These are phyloP conservation scores for Chloebia gouldiae DNA, from an alignment of 2,113 vertebrate genomes.

Conservation along the genomic window DNA sequence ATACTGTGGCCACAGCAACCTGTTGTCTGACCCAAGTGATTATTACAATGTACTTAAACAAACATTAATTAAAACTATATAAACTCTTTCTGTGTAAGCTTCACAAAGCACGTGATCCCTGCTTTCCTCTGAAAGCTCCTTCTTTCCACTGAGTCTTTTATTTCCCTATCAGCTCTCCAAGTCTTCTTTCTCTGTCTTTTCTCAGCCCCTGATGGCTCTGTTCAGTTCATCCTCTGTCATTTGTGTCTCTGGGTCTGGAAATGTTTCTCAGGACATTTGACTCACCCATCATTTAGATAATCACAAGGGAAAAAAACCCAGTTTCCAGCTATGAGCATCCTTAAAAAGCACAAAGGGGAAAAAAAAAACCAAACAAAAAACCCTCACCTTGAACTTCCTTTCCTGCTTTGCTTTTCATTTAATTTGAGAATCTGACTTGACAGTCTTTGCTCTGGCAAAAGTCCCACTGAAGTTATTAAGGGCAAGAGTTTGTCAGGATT, in stretches of 20 bases:
- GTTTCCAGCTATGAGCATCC: conserved; percentile 33
- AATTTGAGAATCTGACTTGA: conserved; percentile 44
- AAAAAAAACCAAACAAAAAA: not conserved
- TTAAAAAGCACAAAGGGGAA: conserved; percentile 18
- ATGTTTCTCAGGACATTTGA: conserved; percentile 6
- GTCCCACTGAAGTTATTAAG: conserved; percentile 65
- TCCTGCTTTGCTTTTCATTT: conserved; percentile 46
- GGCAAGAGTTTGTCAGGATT: conserved; percentile 64
- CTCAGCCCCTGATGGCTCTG: conserved; percentile 6
- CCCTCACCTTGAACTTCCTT: conserved; percentile 57
- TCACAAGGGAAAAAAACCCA: not conserved
- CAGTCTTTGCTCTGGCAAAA: conserved; percentile 60
- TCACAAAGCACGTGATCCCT: not conserved
- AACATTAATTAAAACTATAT: not conserved
- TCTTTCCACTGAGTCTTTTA: not conserved
- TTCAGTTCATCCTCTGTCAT: conserved; percentile 40
- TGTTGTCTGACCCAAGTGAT: not conserved
- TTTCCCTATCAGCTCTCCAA: not conserved
- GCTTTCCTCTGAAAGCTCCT: not conserved
- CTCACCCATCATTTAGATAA: conserved; percentile 57
- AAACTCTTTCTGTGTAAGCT: not conserved
- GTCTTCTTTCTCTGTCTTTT: not conserved
- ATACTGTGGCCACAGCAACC: not conserved
- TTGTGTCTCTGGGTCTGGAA: conserved; percentile 26
- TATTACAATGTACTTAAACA: not conserved